Percentiles rank a stretch among this genome's conserved stretches.
phyloP scores from a whole-genome alignment of 2,888 invertebrate genomes.

The Ptychoptera albimana region DNA sequence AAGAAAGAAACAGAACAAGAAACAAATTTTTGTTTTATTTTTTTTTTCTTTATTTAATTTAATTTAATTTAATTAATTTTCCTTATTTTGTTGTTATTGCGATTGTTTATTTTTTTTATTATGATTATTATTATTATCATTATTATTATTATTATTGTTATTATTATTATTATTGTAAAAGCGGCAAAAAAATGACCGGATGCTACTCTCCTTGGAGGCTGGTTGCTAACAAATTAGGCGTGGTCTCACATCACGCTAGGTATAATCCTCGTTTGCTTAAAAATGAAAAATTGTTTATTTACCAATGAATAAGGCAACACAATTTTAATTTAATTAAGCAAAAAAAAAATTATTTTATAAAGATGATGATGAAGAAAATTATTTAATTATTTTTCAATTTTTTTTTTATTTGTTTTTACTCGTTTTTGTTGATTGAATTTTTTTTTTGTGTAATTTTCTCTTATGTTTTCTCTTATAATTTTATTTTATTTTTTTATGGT shows the following conservation, averaged over 20 bases:
- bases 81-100: not conserved
- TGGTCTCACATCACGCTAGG: slow-evolving; percentile 40
- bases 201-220: slow-evolving; percentile 87
- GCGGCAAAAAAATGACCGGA: slow-evolving; percentile 51
- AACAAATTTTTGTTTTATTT: not conserved
- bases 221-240: slow-evolving; percentile 87
- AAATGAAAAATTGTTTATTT: too few species aligned
- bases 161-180: slow-evolving; percentile 12
- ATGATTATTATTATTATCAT: slow-evolving; percentile 3
- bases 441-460: too few species aligned
- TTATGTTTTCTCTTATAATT: too few species aligned
- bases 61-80: not conserved
- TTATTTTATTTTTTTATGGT: too few species aligned
- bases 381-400: too few species aligned
- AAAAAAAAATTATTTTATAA: too few species aligned
- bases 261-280: slow-evolving; percentile 10
- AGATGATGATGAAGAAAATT: too few species aligned
- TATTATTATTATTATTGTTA: slow-evolving; percentile 11
- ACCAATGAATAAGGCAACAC: too few species aligned
- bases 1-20: not conserved
- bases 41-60: not conserved
- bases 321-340: too few species aligned
- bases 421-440: too few species aligned
- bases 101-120: not conserved
- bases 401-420: too few species aligned